Conservation (phyloP, 2,797 vertebrate genomes). For the Cheracebus regulus region DNA sequence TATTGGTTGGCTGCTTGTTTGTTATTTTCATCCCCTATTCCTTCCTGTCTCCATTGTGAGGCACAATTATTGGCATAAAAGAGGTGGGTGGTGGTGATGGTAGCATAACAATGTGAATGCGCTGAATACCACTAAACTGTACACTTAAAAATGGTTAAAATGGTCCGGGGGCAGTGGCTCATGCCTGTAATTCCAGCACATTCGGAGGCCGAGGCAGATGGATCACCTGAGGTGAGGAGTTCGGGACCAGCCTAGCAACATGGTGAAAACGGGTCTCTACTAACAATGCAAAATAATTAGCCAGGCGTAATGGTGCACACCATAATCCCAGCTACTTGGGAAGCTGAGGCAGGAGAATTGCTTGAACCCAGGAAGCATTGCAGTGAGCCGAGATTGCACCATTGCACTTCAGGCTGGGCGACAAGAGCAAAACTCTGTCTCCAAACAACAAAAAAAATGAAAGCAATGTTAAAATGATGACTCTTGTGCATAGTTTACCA, state of each 20-base stretch:
- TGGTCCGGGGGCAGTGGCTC: accelerated
- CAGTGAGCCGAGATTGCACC: neutral
- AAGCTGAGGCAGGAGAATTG: neutral
- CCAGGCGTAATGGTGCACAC: neutral
- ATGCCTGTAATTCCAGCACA: too few relatives aligned
- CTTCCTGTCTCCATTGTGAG: too few relatives aligned
- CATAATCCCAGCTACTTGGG: neutral
- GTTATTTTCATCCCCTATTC: too few relatives aligned
- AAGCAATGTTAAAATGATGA: neutral
- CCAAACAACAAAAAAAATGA: too few relatives aligned
- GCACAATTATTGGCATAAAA: too few relatives aligned
- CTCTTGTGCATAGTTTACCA: neutral
- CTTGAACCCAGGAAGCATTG: neutral
- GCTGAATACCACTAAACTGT: neutral
- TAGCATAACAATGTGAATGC: neutral
- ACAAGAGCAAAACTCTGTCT: neutral
- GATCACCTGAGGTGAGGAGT: neutral
- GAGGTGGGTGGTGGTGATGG: neutral
- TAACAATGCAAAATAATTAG: neutral
- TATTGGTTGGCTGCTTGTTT: too few relatives aligned
- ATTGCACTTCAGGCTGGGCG: neutral
- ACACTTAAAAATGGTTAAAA: neutral
- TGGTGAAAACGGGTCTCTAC: neutral
- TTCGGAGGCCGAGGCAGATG: neutral
- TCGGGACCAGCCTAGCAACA: neutral